Percentiles rank a stretch among this genome's conserved stretches.
Evolutionary conservation across 2,888 invertebrate species (phyloP).

Genomic region (Liopterus haemorrhoidalis): DNA sequence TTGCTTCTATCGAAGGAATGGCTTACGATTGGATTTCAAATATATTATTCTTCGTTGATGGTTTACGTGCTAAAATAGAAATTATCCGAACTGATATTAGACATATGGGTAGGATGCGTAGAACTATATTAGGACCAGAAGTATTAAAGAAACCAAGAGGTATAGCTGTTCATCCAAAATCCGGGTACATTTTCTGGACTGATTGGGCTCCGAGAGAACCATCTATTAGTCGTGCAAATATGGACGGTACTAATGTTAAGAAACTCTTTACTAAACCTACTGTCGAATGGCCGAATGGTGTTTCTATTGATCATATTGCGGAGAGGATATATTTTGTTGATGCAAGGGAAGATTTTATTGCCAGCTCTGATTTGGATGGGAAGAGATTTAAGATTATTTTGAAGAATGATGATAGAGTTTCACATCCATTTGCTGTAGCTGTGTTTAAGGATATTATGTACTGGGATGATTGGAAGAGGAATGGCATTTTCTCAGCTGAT

Average conservation of each 20-base stretch:
- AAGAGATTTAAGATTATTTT: slow-evolving; percentile 60
- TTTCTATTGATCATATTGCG: slow-evolving; percentile 73
- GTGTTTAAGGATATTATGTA: slow-evolving; percentile 80
- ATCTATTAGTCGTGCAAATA: slow-evolving; percentile 69
- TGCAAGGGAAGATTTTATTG: slow-evolving; percentile 74
- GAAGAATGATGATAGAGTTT: slow-evolving; percentile 58
- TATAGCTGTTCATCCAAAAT: slow-evolving; percentile 76
- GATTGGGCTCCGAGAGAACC: slow-evolving; percentile 79
- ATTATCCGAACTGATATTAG: slow-evolving; percentile 64
- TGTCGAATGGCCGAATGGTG: slow-evolving; percentile 83
- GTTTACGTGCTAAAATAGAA: slow-evolving; percentile 71
- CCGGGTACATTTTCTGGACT: slow-evolving; percentile 80
- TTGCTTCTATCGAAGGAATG: slow-evolving; percentile 82
- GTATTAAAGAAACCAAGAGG: slow-evolving; percentile 68
- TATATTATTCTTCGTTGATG: slow-evolving; percentile 83
- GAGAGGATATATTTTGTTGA: slow-evolving; percentile 85
- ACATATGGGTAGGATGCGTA: slow-evolving; percentile 64
- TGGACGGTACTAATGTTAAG: slow-evolving; percentile 68
- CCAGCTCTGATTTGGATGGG: slow-evolving; percentile 68
- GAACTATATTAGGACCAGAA: slow-evolving; percentile 64
- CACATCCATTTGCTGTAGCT: slow-evolving; percentile 81
- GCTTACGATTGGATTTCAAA: slow-evolving; percentile 85
- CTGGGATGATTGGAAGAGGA: slow-evolving; percentile 86
- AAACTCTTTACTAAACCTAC: slow-evolving; percentile 58
- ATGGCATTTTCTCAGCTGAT: slow-evolving; percentile 71